phyloP scores from a whole-genome alignment of 2,888 invertebrate species.

The Apamea anceps region DNA sequence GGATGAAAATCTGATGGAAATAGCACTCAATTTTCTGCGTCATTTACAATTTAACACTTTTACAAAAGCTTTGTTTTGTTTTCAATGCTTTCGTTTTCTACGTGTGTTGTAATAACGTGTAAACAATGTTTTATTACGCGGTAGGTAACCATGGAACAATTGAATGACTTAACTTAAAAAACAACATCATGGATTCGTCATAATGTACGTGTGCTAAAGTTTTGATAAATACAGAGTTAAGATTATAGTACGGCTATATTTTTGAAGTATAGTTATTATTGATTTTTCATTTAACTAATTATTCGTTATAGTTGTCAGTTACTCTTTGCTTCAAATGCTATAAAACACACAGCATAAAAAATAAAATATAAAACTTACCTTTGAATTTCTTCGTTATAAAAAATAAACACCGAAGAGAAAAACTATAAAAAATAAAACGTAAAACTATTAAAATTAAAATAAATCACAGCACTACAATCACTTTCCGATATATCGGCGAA shows the following conservation, averaged over 20 bases:
- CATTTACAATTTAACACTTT: constrained; percentile 28
- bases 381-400: constrained; percentile 56
- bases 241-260: neutral
- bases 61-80: constrained; percentile 41
- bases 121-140: constrained; percentile 54
- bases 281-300: too few species aligned
- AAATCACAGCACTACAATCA: constrained; percentile 69
- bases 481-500: constrained; percentile 51
- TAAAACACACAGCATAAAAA: neutral
- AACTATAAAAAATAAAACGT: constrained; percentile 51
- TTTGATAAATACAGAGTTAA: neutral
- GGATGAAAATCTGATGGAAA: neutral
- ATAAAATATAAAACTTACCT: constrained; percentile 65
- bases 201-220: constrained; percentile 14
- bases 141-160: constrained; percentile 52
- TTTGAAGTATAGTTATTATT: neutral
- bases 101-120: constrained; percentile 47
- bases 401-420: constrained; percentile 63
- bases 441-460: constrained; percentile 60
- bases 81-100: constrained; percentile 40
- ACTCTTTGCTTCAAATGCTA: neutral
- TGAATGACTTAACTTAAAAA: constrained; percentile 49
- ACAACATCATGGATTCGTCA: constrained; percentile 3
- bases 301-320: neutral
- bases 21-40: neutral